A percentile compares a stretch with the other conserved stretches of the same genome.
Evolutionary conservation across 2,888 invertebrate species (phyloP).

Genomic region (Amphipyra berbera): DNA sequence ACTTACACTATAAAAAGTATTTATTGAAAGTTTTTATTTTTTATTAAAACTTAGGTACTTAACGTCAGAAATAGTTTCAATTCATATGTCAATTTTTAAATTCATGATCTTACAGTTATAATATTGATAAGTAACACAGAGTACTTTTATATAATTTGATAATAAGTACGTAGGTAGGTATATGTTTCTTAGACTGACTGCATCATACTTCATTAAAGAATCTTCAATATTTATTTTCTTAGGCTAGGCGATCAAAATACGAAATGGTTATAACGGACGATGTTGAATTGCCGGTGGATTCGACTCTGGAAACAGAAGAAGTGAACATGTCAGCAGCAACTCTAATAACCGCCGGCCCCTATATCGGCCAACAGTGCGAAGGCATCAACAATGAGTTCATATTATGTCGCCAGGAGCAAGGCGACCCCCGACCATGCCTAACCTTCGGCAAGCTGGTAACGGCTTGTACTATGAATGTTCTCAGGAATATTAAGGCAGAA

Average conservation of each 20-base stretch:
- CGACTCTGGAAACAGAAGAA: conserved; percentile 94
- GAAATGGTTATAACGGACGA: conserved; percentile 92
- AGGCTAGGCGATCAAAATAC: background rate
- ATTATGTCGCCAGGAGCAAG: conserved; percentile 94
- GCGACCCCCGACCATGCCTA: conserved; percentile 96
- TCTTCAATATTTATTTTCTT: background rate
- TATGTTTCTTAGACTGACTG: too few relatives aligned
- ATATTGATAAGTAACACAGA: too few relatives aligned
- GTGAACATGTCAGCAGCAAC: conserved; percentile 94
- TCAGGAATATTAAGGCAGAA: conserved; percentile 94
- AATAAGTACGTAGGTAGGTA: too few relatives aligned
- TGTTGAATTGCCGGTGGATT: conserved; percentile 93
- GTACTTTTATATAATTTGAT: too few relatives aligned
- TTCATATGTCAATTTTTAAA: too few relatives aligned
- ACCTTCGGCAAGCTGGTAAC: conserved; percentile 97
- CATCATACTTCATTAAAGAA: background rate
- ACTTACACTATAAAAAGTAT: too few relatives aligned
- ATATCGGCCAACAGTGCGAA: conserved; percentile 98
- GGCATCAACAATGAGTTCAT: conserved; percentile 97
- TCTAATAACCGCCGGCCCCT: conserved; percentile 95
- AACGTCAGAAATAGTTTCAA: too few relatives aligned
- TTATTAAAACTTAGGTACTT: too few relatives aligned
- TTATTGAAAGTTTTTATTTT: too few relatives aligned
- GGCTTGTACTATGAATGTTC: conserved; percentile 95
- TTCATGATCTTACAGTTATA: too few relatives aligned